Base-by-base conservation (phyloP, 2,888 invertebrate genomes). In the Bimastos eiseni region DNA sequence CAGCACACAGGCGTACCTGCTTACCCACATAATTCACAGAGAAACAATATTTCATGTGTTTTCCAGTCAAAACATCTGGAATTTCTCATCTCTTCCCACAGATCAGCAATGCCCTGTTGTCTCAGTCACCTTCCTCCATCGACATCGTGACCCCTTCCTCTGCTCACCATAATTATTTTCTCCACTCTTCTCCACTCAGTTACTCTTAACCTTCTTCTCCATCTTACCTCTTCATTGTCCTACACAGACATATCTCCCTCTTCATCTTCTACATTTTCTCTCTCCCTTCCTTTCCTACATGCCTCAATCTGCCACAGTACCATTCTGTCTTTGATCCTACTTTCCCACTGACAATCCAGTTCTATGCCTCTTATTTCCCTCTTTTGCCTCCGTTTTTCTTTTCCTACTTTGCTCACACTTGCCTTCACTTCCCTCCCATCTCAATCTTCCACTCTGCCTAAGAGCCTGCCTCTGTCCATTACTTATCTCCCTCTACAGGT, bases 1-100 rank as follows among this genome's bases (percentile, higher is more conserved):
- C 55, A 55, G 55, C 30, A n/a, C n/a, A 70, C n/a, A 24, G 70
- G n/a, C 70, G 11, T 30, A n/a, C 8, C 70, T 70, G 70, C 70
- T 11, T 11, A 70, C 30, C 30, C 30, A 70, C 70, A n/a, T 70
- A 30, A 70, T 70, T n/a, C 70, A 70, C 70, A 70, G 70, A 70
- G 70, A 70, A 70, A 70, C 70, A 70, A 70, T 70, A 70, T 70
- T 70, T 70, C 70, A 70, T n/a, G n/a, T 70, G n/a, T 70, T 70
- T 49, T 70, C 70, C 70, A 70, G 70, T n/a, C 70, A 70, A 70
- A 24, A n/a, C 70, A 70, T n/a, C 30, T 70, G 70, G 70, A 30
- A n/a, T 70, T 70, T 70, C 8, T n/a, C 70, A n/a, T n/a, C 70
- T 70, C n/a, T 70, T 70, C 70, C 70, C 70, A 70, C 70, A 70